Percentiles rank a stretch among this genome's conserved stretches.
Evolutionary conservation across 2,888 invertebrate genomes (phyloP).

Genomic region (Zygogramma bicolorata): DNA sequence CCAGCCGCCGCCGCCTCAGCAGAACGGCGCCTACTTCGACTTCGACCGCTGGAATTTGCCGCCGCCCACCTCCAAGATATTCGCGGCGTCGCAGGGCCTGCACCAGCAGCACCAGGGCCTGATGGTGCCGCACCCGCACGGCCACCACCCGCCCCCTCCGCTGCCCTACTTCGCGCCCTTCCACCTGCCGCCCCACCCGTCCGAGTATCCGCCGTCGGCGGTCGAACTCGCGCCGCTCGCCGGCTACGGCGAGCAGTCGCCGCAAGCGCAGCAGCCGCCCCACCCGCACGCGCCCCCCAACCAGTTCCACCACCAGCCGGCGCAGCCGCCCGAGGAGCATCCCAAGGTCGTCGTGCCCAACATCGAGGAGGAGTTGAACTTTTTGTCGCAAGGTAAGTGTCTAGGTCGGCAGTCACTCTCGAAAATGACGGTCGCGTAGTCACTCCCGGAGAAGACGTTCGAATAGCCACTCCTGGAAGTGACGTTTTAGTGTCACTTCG

Average conservation of each 20-base stretch:
- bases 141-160: constrained; percentile 73
- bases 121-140: constrained; percentile 75
- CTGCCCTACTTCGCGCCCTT: constrained; percentile 84
- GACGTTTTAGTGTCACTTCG: too few relatives aligned
- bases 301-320: constrained; percentile 54
- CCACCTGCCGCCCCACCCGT: constrained; percentile 73
- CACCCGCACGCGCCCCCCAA: too few relatives aligned
- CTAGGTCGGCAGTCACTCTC: too few relatives aligned
- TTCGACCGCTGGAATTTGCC: constrained; percentile 86
- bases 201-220: constrained; percentile 70
- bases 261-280: constrained; percentile 43
- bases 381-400: constrained; percentile 73
- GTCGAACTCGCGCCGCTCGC: constrained; percentile 76
- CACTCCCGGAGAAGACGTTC: too few relatives aligned
- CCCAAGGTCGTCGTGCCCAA: constrained; percentile 90
- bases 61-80: constrained; percentile 78
- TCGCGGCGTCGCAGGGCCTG: constrained; percentile 69
- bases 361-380: constrained; percentile 89
- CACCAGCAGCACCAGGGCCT: constrained; percentile 69
- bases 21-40: constrained; percentile 76
- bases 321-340: constrained; percentile 72
- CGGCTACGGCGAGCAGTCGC: constrained; percentile 70
- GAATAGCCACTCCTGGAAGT: too few relatives aligned
- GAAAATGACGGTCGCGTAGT: too few relatives aligned
- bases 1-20: constrained; percentile 61